A percentile compares a stretch with the other conserved stretches of the same genome.
phyloP scores from a whole-genome alignment of 2,888 invertebrate genomes.

The Drosophila nr. perissopoda region DNA sequence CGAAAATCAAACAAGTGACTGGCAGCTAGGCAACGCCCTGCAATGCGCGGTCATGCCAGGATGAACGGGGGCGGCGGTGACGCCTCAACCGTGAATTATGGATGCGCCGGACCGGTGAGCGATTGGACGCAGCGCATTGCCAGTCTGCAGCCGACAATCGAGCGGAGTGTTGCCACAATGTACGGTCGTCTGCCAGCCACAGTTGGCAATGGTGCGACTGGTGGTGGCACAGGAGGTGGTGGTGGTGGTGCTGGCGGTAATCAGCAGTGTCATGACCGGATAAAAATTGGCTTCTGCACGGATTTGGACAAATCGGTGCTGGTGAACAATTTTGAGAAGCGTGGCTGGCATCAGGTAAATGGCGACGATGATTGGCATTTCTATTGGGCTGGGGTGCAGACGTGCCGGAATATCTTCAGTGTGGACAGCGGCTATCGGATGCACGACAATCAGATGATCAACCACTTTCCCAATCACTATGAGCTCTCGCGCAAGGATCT shows the following conservation, averaged over 20 bases:
- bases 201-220: constrained; percentile 19
- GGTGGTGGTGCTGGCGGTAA: constrained; percentile 18
- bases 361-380: constrained; percentile 98
- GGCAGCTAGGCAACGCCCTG: constrained; percentile 39
- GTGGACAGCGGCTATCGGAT: constrained; percentile 96
- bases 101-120: constrained; percentile 6
- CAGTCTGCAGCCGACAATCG: constrained; percentile 59
- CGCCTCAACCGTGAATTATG: constrained; percentile 13
- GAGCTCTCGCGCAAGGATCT: constrained; percentile 97
- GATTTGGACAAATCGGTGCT: constrained; percentile 96
- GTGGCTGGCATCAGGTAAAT: constrained; percentile 93
- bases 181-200: constrained; percentile 67
- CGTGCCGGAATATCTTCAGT: constrained; percentile 95
- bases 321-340: constrained; percentile 95
- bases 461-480: constrained; percentile 98
- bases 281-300: constrained; percentile 83
- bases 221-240: constrained; percentile 27
- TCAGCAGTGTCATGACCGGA: constrained; percentile 72
- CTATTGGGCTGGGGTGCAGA: constrained; percentile 97
- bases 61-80: constrained; percentile 11
- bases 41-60: constrained; percentile 45
- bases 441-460: constrained; percentile 96
- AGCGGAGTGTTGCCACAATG: constrained; percentile 53
- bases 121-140: constrained; percentile 57
- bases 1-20: constrained; percentile 51